Conservation (phyloP, 2,888 invertebrate genomes). For the Taenaris catops region DNA sequence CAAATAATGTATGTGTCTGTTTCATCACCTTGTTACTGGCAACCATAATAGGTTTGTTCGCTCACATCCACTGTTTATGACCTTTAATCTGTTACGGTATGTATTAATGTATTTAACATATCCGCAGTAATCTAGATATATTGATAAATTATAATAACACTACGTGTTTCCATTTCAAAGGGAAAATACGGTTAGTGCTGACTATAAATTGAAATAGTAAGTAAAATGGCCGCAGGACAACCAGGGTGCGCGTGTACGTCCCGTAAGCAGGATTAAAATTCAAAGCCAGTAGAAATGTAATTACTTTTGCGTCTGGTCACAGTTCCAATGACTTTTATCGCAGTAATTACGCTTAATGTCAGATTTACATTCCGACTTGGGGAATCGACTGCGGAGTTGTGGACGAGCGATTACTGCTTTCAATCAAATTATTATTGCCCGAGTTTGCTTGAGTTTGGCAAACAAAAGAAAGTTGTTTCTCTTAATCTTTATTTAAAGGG, state of each 20-base stretch:
- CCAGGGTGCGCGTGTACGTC: slow-evolving; percentile 7
- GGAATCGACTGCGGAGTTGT: slow-evolving; percentile 16
- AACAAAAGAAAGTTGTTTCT: no score
- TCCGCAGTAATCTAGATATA: no score
- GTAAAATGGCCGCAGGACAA: slow-evolving; percentile 13
- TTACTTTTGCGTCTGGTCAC: slow-evolving; percentile 65
- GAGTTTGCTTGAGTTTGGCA: no score
- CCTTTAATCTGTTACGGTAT: no score
- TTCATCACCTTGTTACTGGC: no score
- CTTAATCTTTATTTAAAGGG: no score
- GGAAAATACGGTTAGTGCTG: slow-evolving; percentile 13
- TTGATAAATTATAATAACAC: no score
- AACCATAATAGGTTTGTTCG: no score
- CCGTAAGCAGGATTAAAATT: slow-evolving; percentile 62
- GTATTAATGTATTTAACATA: no score
- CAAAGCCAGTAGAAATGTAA: slow-evolving; percentile 73
- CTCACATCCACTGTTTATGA: no score
- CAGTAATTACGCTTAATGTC: slow-evolving; percentile 67
- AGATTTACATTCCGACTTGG: slow-evolving; percentile 50
- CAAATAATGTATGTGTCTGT: no score
- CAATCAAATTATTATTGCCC: slow-evolving; percentile 10
- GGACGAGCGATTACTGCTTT: slow-evolving; percentile 15
- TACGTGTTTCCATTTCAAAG: slow-evolving; percentile 9
- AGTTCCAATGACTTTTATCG: slow-evolving; percentile 61
- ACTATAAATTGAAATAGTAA: slow-evolving; percentile 17